Base-by-base conservation (phyloP, 30 jellyfish, hydroid and myxozoan genomes). In the Morbakka virulenta region DNA sequence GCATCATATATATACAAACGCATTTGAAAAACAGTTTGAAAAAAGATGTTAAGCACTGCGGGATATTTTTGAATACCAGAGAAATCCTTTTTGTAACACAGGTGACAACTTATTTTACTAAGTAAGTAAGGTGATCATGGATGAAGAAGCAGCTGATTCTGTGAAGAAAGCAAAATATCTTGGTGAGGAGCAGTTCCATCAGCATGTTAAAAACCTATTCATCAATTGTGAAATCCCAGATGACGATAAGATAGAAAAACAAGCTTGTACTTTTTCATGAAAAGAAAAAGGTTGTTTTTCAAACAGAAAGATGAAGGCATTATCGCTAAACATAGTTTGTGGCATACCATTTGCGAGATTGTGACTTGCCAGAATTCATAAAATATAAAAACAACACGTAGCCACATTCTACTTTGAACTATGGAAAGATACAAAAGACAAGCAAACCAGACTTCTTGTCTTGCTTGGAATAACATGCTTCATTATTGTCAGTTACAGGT, bases 401-500 rank as follows among this genome's bases (percentile, higher is more conserved):
- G 14, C 80, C 74, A 28, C 74, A 69, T 2, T 29, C 80, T 3
- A 33, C 35, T 28, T 68, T 69, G 2, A 69, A 68, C 24, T 28
- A 68, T 26, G 80, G 80, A n/a, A 68, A 68, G 32, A 48, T 32
- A 26, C 31, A 69, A 33, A 68, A 68, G 30, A 50, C 66, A 29
- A 68, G 21, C 72, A 68, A 68, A 32, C 13, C 80, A 17, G 80
- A 68, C 23, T 68, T 68, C 35, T 28, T 68, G 24, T 3, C 17
- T 3, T 68, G 80, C 72, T 4, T 68, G 9, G 80, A 68, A 17
- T 69, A 29, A 13, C 4, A 68, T n/a, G n/a, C n/a, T n/a, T n/a
- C n/a, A n/a, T n/a, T n/a, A n/a, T 24, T 17, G 28, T 24, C 64
- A 67, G 25, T 29, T 24, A 29, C 80, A 29, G 3, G 61, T 2